A percentile compares a stretch with the other conserved stretches of the same genome.
Conservation (phyloP, 2,113 vertebrate species). For the Thymallus thymallus region DNA sequence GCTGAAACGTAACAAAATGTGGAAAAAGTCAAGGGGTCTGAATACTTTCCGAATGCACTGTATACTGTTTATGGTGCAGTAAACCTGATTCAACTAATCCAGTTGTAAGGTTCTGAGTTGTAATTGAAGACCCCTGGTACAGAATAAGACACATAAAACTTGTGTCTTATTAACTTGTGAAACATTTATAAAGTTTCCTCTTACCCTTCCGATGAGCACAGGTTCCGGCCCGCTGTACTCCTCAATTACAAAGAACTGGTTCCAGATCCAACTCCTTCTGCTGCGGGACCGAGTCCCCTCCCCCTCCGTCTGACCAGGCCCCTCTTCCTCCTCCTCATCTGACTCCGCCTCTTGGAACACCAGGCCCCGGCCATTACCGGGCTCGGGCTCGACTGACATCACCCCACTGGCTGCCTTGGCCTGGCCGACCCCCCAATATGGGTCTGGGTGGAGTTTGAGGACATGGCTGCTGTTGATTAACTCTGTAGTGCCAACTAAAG, state of each 20-base stretch:
- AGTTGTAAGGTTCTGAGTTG: too few relatives aligned
- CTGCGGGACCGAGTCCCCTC: constrained; percentile 77
- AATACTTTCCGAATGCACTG: too few relatives aligned
- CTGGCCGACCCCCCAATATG: constrained; percentile 44
- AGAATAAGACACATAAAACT: constrained; percentile 40
- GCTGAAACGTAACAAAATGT: too few relatives aligned
- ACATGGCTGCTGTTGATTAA: constrained; percentile 67
- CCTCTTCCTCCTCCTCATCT: constrained; percentile 38
- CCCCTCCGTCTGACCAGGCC: constrained; percentile 18
- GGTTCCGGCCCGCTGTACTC: constrained; percentile 90
- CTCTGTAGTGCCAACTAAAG: constrained; percentile 54
- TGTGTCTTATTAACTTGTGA: too few relatives aligned
- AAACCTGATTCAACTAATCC: too few relatives aligned
- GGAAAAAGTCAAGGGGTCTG: too few relatives aligned
- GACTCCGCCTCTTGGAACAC: constrained; percentile 73
- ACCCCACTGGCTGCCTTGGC: constrained; percentile 19
- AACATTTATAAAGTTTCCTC: constrained; percentile 46
- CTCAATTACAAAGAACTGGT: constrained; percentile 94
- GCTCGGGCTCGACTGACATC: constrained; percentile 34
- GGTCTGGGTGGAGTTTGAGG: constrained; percentile 72
- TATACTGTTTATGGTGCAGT: too few relatives aligned
- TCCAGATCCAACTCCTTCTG: constrained; percentile 93
- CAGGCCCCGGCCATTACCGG: constrained; percentile 55
- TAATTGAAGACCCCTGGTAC: background rate
- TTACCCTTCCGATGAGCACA: constrained; percentile 91